Evolutionary conservation across 2,888 invertebrate genomes (phyloP).

Genomic region (Trissonchulus latispiculum): DNA sequence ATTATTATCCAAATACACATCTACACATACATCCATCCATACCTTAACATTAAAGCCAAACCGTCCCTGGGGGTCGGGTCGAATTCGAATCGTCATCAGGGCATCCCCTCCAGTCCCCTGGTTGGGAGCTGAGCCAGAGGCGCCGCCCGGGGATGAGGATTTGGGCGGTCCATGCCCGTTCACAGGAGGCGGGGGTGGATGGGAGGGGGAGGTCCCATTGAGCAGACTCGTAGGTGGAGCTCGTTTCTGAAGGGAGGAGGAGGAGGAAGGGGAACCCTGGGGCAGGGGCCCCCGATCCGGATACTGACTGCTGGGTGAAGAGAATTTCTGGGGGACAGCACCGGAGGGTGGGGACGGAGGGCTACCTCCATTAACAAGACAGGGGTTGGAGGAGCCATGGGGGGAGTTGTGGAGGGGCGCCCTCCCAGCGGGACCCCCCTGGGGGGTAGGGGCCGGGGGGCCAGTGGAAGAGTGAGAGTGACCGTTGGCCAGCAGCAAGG

Average conservation of each 20-base stretch:
- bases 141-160: neutral
- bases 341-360: neutral
- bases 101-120: too few relatives aligned
- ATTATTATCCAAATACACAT: too few relatives aligned
- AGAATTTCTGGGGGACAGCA: neutral
- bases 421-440: too few relatives aligned
- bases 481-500: too few relatives aligned
- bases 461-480: too few relatives aligned
- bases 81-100: conserved; percentile 51
- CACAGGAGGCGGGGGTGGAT: neutral
- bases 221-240: neutral
- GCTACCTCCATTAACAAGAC: too few relatives aligned
- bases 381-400: too few relatives aligned
- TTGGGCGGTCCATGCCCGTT: neutral
- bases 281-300: neutral
- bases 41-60: conserved; percentile 75
- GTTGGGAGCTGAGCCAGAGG: neutral
- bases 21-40: too few relatives aligned
- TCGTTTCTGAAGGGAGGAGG: neutral
- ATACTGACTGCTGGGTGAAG: neutral
- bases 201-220: neutral
- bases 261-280: neutral
- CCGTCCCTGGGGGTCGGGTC: conserved; percentile 76
- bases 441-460: too few relatives aligned
- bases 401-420: too few relatives aligned